phyloP scores from a whole-genome alignment of 2,888 invertebrate species.

The Tinea trinotella region DNA sequence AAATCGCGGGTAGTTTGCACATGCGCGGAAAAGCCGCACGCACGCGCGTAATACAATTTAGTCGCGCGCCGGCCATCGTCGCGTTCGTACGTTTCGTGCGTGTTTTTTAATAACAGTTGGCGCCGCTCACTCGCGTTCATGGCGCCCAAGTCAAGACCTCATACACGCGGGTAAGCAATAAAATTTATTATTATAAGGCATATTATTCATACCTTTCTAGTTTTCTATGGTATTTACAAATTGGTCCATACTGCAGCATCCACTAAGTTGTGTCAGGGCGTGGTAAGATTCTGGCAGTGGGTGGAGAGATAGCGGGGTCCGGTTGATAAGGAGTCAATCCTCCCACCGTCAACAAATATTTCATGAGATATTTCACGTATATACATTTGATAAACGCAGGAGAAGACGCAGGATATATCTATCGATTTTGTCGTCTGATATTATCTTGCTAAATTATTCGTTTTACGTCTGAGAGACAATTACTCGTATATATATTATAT shows the following conservation, averaged over 20 bases:
- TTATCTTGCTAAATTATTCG: constrained; percentile 19
- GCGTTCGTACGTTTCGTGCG: constrained; percentile 31
- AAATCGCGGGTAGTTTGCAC: constrained; percentile 50
- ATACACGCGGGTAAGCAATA: constrained; percentile 62
- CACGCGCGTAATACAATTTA: constrained; percentile 37
- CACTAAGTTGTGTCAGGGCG: constrained; percentile 47
- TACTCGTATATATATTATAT: too few species aligned
- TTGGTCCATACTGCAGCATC: constrained; percentile 50
- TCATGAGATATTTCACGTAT: too few species aligned
- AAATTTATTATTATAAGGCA: background rate
- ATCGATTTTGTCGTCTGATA: constrained; percentile 52
- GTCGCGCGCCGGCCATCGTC: constrained; percentile 53
- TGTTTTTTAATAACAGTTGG: constrained; percentile 25
- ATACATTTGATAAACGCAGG: constrained; percentile 28
- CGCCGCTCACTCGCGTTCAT: constrained; percentile 56
- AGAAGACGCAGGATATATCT: constrained; percentile 33
- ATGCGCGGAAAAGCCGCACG: constrained; percentile 51
- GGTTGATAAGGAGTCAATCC: constrained; percentile 58
- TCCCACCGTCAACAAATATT: constrained; percentile 61
- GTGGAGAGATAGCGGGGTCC: constrained; percentile 43
- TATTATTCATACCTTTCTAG: background rate
- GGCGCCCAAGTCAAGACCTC: constrained; percentile 60
- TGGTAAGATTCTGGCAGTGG: constrained; percentile 46
- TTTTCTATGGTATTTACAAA: background rate
- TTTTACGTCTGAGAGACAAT: constrained; percentile 31